Conservation (phyloP, 2,888 invertebrate species). For the Deroplatys truncata region DNA sequence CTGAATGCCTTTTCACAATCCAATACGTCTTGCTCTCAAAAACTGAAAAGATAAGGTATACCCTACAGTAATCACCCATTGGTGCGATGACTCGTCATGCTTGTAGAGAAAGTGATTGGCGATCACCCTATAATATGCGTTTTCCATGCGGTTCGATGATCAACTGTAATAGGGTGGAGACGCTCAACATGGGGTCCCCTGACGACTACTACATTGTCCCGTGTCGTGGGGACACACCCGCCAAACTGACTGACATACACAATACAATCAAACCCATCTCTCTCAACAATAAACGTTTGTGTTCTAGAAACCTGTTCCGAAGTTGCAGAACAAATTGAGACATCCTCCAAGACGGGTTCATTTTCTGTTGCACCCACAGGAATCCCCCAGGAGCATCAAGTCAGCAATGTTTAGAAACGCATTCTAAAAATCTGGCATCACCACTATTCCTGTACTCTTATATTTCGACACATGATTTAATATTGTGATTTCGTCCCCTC, state of each 20-base stretch:
- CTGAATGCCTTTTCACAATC: no score
- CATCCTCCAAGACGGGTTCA: neutral
- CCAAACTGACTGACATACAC: neutral
- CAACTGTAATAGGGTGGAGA: neutral
- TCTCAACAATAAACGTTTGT: neutral
- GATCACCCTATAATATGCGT: neutral
- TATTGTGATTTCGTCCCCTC: no score
- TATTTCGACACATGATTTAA: no score
- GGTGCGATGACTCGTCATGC: no score
- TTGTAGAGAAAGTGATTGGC: neutral
- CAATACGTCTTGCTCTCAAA: no score
- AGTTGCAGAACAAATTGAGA: neutral
- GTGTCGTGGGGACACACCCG: neutral
- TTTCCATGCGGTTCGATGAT: neutral
- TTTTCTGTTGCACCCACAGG: no score
- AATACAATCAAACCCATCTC: neutral
- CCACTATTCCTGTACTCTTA: no score
- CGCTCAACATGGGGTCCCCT: neutral
- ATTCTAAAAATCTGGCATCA: no score
- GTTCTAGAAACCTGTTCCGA: neutral
- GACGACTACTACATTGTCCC: neutral
- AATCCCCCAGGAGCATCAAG: no score
- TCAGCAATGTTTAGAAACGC: no score
- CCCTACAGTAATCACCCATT: no score
- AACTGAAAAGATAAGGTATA: no score